Percentiles rank a stretch among this genome's conserved stretches.
Evolutionary conservation across 2,888 invertebrate species (phyloP).

Genomic region (Psylliodes chrysocephalus): DNA sequence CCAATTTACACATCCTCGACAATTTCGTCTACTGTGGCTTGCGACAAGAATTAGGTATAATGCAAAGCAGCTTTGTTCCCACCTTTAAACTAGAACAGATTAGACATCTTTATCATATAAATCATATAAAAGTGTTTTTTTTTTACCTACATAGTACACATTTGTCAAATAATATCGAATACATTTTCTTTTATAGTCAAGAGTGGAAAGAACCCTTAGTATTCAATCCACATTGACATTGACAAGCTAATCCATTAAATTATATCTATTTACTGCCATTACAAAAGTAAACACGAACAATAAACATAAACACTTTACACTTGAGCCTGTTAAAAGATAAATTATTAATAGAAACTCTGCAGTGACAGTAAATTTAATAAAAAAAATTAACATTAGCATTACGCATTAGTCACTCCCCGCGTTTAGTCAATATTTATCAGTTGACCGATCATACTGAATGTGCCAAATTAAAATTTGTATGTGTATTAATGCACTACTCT

Average conservation of each 20-base stretch:
- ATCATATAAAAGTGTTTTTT: no score
- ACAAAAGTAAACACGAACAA: slow-evolving; percentile 6
- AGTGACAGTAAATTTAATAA: slow-evolving; percentile 41
- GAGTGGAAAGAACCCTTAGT: no score
- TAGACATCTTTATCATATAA: no score
- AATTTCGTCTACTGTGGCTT: no score
- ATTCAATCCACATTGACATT: no score
- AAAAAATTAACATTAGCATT: slow-evolving; percentile 57
- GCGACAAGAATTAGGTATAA: no score
- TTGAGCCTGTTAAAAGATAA: slow-evolving; percentile 39
- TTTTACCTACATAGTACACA: no score
- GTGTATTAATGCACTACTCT: slow-evolving; percentile 58
- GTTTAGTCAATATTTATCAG: slow-evolving; percentile 62
- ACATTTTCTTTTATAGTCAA: no score
- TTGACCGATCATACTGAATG: slow-evolving; percentile 62
- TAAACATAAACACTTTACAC: slow-evolving; percentile 20
- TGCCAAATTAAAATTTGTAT: slow-evolving; percentile 60
- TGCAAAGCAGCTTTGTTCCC: no score
- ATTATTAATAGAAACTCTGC: slow-evolving; percentile 31
- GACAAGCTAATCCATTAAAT: not conserved
- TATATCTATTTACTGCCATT: slow-evolving; percentile 4
- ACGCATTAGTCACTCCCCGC: slow-evolving; percentile 23
- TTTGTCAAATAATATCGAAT: no score
- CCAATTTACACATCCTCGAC: no score
- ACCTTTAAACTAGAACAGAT: no score